Evolutionary conservation across 2,113 vertebrate species (phyloP), one percentile per base, ranked within the genome.

Genomic region (Hydrolagus affinis): DNA sequence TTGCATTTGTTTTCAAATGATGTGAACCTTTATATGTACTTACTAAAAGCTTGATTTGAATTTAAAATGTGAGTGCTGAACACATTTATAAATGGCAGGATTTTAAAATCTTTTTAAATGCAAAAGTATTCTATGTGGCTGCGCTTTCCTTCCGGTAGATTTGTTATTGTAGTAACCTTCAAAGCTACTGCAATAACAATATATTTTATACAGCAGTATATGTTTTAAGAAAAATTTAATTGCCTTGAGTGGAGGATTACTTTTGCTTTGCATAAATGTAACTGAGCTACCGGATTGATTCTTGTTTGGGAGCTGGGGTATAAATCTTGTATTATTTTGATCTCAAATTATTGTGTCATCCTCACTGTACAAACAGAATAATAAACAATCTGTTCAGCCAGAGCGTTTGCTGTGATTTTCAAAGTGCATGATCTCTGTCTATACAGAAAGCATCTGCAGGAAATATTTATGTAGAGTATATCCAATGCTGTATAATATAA

Each of bases 261-360:
- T 21, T 23, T 77, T 59, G 9, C 75, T 6, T 2, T 77, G 57
- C 3, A 59, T 25, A 80, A 62, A 25, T 64, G 21, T 80, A 15
- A 62, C 21, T 78, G 44, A 44, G 44, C 44, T 57, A 21, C 0
- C 62, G 15, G 57, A 77, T 23, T 25, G 1, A 17, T 62, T 28
- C 28, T 64, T 28, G 28, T 28, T 74, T 80, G 23, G 11, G 4
- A 17, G 3, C 57, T 62, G 44, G 1, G 44, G 44, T 44, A 44
- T 6, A 21, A 21, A 57, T 76, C 12, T 25, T 76, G 0, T n/a
- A 60, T 10, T 14, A 60, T 60, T 64, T 25, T 17, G 10, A 80
- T 64, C 77, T 60, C 60, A 80, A 64, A 64, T 80, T 83, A 83
- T 66, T 21, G 66, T 66, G 28, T 75, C 32, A 75, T 6, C 8